Percentiles rank a stretch among this genome's conserved stretches.
These are phyloP conservation scores for Todiramphus saurophagus DNA, from an alignment of 2,113 vertebrate species.

Conservation along the genomic window DNA sequence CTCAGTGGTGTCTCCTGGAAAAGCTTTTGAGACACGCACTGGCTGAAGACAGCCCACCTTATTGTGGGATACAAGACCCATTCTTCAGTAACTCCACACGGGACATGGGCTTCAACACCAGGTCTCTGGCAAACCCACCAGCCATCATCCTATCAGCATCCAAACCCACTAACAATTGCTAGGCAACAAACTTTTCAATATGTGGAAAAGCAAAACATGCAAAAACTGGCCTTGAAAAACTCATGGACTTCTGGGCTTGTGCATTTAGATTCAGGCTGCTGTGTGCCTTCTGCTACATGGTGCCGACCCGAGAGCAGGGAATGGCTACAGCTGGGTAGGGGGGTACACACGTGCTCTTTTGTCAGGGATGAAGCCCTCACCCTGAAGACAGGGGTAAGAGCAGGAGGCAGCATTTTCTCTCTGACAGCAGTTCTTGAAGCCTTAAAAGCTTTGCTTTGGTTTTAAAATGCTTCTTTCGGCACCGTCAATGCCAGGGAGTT, in stretches of 20 bases:
- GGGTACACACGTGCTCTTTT: rapidly evolving
- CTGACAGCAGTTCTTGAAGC: not conserved
- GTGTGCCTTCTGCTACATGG: rapidly evolving
- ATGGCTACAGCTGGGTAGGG: not conserved
- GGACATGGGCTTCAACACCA: not conserved
- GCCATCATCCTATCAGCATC: not conserved
- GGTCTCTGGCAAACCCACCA: rapidly evolving
- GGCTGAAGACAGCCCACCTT: not conserved
- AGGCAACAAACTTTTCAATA: not conserved
- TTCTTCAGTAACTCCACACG: too few species aligned
- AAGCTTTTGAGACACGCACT: not conserved
- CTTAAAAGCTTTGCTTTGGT: not conserved
- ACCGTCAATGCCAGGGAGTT: not conserved
- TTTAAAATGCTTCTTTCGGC: not conserved
- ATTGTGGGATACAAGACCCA: not conserved
- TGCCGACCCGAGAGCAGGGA: not conserved
- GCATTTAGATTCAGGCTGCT: not conserved
- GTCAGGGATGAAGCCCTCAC: not conserved
- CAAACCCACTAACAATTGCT: not conserved
- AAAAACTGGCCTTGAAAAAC: not conserved
- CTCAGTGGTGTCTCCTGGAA: not conserved
- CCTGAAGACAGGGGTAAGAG: not conserved
- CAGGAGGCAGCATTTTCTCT: not conserved
- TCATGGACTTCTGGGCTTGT: not conserved
- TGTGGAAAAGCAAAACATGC: not conserved